Evolutionary conservation across 2,888 invertebrate species (phyloP).

Genomic region (Chaetogeoica ovagalla): DNA sequence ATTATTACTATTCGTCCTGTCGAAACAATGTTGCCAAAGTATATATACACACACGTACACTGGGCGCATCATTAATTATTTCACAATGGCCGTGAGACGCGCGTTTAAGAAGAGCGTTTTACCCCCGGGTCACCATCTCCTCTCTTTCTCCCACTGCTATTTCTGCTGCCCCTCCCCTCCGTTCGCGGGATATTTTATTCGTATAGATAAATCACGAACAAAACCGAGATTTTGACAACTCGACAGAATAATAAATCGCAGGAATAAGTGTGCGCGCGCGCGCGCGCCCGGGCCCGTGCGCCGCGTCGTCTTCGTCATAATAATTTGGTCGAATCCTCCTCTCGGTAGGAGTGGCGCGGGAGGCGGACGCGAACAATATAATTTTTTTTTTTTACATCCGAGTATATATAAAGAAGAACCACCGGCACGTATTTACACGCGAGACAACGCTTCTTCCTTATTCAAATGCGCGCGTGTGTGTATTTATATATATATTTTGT

Average conservation of each 20-base stretch:
- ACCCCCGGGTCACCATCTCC: background rate
- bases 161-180: background rate
- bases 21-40: constrained; percentile 33
- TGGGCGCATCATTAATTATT: constrained; percentile 47
- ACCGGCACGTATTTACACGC: background rate
- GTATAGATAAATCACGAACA: constrained; percentile 36
- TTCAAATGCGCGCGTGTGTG: background rate
- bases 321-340: constrained; percentile 28
- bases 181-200: constrained; percentile 4
- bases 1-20: constrained; percentile 8
- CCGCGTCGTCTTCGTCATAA: constrained; percentile 3
- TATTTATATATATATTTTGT: too few species aligned
- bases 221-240: constrained; percentile 40
- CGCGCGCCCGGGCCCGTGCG: background rate
- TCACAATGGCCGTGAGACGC: constrained; percentile 22
- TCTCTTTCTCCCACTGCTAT: background rate
- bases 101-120: constrained; percentile 30
- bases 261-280: constrained; percentile 1
- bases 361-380: background rate
- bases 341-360: background rate
- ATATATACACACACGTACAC: too few species aligned
- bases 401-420: background rate
- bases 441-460: too few species aligned
- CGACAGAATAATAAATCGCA: constrained; percentile 46
- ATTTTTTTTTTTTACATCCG: too few species aligned